Conservation (phyloP, 2,113 vertebrate species). For the Pelodiscus sinensis region DNA sequence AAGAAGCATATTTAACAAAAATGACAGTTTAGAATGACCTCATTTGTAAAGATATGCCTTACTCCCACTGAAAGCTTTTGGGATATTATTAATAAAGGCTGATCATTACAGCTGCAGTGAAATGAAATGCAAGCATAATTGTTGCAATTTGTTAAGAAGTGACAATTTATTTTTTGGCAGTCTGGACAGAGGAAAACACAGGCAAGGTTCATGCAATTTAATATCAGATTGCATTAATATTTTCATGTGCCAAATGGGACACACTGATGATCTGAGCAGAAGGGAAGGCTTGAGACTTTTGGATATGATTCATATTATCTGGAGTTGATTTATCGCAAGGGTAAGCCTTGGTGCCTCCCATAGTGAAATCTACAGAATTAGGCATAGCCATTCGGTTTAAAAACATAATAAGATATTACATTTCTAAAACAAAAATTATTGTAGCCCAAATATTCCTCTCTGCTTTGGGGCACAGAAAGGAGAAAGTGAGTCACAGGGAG, state of each 20-base stretch:
- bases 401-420: not conserved
- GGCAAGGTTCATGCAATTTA: not conserved
- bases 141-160: conserved; percentile 31
- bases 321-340: not conserved
- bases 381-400: not conserved
- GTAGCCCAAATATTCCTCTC: not conserved
- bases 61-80: not conserved
- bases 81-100: conserved; percentile 14
- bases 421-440: not conserved
- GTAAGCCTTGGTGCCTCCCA: not conserved
- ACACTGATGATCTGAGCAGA: not conserved
- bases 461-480: not conserved
- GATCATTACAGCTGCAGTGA: not conserved
- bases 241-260: not conserved
- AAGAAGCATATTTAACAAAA: conserved; percentile 15
- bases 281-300: not conserved
- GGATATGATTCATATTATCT: not conserved
- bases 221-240: not conserved
- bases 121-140: conserved; percentile 21
- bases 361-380: not conserved
- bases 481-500: not conserved
- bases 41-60: conserved; percentile 29
- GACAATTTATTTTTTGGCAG: not conserved
- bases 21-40: conserved; percentile 28
- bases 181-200: not conserved